phyloP scores from a whole-genome alignment of 1,140 invertebrate species.

The Saccostrea glomerata region DNA sequence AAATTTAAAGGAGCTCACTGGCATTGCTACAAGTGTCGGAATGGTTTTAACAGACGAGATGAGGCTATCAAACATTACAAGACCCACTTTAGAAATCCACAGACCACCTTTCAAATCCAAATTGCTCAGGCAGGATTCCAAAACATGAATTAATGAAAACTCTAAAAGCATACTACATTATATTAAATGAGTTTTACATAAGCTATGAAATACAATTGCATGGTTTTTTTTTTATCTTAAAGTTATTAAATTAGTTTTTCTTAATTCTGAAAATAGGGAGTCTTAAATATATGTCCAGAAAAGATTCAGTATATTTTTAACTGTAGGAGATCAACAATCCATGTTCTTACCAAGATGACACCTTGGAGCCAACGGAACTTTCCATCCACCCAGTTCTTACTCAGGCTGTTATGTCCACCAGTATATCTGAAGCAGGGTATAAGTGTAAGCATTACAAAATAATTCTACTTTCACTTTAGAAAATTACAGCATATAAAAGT shows the following conservation, averaged over 20 bases:
- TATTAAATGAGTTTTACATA: neutral
- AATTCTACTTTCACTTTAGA: neutral
- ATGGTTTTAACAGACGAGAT: slow-evolving; percentile 79
- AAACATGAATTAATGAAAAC: neutral
- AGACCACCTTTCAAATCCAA: slow-evolving; percentile 79
- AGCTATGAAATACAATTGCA: no score
- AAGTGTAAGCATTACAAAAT: neutral
- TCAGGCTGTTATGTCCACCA: slow-evolving; percentile 62
- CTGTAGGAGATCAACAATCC: slow-evolving; percentile 65
- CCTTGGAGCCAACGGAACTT: slow-evolving; percentile 51
- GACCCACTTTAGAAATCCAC: slow-evolving; percentile 79
- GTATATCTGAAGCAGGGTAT: slow-evolving; percentile 39
- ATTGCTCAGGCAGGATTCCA: slow-evolving; percentile 74
- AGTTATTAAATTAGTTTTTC: no score
- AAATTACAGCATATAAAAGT: no score
- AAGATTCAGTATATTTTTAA: neutral
- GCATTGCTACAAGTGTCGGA: slow-evolving; percentile 79
- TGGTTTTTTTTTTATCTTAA: no score
- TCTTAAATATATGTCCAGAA: neutral
- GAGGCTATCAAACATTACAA: slow-evolving; percentile 80
- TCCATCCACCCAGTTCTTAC: slow-evolving; percentile 71
- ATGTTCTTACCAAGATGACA: slow-evolving; percentile 49
- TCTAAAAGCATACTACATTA: neutral
- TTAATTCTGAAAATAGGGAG: no score
- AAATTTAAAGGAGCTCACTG: slow-evolving; percentile 80